Base-by-base conservation (phyloP, 2,888 invertebrate species). In the Eremobia ochroleuca region DNA sequence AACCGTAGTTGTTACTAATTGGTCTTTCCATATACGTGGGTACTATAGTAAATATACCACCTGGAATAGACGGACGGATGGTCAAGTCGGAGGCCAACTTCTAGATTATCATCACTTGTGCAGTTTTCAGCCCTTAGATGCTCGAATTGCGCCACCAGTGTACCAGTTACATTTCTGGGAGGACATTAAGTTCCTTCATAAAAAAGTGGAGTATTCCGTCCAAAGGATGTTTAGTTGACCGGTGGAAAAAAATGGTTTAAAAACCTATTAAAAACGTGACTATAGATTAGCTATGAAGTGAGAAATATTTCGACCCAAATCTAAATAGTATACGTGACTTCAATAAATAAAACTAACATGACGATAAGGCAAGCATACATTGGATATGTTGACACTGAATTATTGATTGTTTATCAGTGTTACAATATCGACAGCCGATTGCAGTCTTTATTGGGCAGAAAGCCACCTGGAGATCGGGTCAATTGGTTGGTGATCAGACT, bases 1-100 rank as follows among this genome's bases (percentile, higher is more conserved):
- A 52, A n/a, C n/a, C 6, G 49, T 34, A 11, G 49, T 73, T 64
- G 55, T 43, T 28, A 58, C 71, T 71, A 65, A 78, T 58, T 65
- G 64, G 31, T 31, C 25, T 58, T 49, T 31, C 46, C 62, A 31
- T 37, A 0, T 34, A 4, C 6, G 28, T 55, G 25, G 43, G 1
- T 65, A 18, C 40, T 31, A 31, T 59, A 25, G 21, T 70, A 31
- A 28, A 40, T 40, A 72, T 13, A 37, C 9, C 13, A 37, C 25
- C 25, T 61, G 21, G 9, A 6, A 31, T 31, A 61, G 18, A 49
- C 0, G n/a, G 18, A 49, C 0, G n/a, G 28, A 49, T 58, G 15
- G 9, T 37, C 8, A 37, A 59, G 37, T 28, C 37, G 18, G 18
- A 72, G 21, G 15, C 21, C 15, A 58, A 73, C 21, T 18, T 70